A percentile compares a stretch with the other conserved stretches of the same genome.
Conservation (phyloP, 2,888 invertebrate genomes). For the Agrochola lota region DNA sequence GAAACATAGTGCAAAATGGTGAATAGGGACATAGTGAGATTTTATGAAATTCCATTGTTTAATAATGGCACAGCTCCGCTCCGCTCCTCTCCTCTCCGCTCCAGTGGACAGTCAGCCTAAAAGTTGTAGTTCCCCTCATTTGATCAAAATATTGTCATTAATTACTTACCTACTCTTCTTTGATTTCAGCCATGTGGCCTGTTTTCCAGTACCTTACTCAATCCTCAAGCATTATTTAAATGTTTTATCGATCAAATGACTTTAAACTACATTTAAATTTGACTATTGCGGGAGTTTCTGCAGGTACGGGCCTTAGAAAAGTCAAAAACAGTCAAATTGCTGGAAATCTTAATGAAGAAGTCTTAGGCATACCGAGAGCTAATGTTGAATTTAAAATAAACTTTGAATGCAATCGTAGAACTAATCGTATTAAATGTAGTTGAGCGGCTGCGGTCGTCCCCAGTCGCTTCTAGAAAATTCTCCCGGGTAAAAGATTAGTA, state of each 20-base stretch:
- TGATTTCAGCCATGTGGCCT: no score
- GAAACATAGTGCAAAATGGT: not conserved
- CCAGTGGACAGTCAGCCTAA: no score
- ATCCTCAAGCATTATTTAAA: not conserved
- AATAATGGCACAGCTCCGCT: no score
- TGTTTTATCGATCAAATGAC: not conserved
- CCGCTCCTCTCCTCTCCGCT: no score
- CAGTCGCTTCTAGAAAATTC: constrained; percentile 27
- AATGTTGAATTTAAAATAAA: constrained; percentile 36
- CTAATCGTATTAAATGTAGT: constrained; percentile 49
- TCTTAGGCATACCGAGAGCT: not conserved
- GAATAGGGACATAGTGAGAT: no score
- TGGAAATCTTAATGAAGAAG: constrained; percentile 1
- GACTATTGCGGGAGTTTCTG: not conserved
- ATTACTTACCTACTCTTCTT: no score
- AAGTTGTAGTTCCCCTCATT: not conserved
- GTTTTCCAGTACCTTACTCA: no score
- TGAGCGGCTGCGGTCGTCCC: constrained; percentile 32
- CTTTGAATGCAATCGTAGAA: constrained; percentile 35
- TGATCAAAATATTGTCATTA: not conserved
- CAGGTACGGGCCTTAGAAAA: not conserved
- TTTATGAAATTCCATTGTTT: no score
- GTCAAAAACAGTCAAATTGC: not conserved
- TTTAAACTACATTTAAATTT: not conserved
- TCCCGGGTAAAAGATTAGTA: constrained; percentile 15